Percentiles rank a stretch among this genome's conserved stretches.
These are phyloP conservation scores for Phengaris arion DNA, from an alignment of 2,888 invertebrate species.

Conservation along the genomic window DNA sequence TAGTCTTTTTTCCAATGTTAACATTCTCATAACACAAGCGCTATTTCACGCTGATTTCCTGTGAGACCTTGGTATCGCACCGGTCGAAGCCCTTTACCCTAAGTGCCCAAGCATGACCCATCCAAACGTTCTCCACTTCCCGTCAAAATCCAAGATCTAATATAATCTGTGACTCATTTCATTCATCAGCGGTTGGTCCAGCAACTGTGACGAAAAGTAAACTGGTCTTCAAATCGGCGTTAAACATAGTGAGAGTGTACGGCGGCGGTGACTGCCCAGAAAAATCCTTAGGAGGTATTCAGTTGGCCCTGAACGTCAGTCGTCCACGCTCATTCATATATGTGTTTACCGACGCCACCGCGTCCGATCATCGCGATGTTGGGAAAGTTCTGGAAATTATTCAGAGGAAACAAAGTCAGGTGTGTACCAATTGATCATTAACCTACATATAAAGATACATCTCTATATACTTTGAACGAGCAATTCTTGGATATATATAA, in stretches of 20 bases:
- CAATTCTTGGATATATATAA: too few relatives aligned
- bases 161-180: too few relatives aligned
- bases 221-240: conserved; percentile 76
- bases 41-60: too few relatives aligned
- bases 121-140: neutral
- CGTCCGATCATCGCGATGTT: conserved; percentile 82
- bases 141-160: neutral
- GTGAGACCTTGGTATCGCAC: too few relatives aligned
- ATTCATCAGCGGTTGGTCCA: conserved; percentile 79
- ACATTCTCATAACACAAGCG: too few relatives aligned
- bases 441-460: too few relatives aligned
- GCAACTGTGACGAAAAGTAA: conserved; percentile 82
- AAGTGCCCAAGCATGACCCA: too few relatives aligned
- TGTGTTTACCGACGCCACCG: conserved; percentile 87
- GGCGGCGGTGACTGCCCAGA: conserved; percentile 89
- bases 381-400: conserved; percentile 82
- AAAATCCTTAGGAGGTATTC: conserved; percentile 83
- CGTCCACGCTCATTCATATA: conserved; percentile 84
- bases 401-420: conserved; percentile 86
- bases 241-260: conserved; percentile 79
- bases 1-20: too few relatives aligned
- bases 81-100: too few relatives aligned
- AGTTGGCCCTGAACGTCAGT: conserved; percentile 81
- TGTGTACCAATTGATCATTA: conserved; percentile 44
- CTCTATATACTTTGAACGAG: too few relatives aligned